Evolutionary conservation across 2,797 vertebrate genomes (phyloP).

Genomic region (Cryptoblepharus egeriae): DNA sequence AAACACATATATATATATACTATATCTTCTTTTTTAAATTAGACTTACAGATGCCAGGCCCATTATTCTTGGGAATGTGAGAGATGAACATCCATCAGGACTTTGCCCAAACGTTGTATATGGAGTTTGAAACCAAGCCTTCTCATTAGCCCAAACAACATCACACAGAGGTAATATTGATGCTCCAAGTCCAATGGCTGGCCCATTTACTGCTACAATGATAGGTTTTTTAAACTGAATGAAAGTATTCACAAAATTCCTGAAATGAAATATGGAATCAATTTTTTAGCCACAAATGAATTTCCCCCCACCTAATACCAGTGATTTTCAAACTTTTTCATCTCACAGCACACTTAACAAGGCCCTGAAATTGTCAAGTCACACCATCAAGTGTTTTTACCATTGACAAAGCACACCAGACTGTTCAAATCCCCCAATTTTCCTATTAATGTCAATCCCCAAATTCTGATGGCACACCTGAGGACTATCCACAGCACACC

Average conservation of each 20-base stretch:
- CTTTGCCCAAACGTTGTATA: conserved; percentile 95
- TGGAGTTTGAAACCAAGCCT: conserved; percentile 98
- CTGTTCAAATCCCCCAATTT: no score
- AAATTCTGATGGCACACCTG: no score
- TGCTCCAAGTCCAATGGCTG: conserved; percentile 93
- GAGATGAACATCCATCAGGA: conserved; percentile 93
- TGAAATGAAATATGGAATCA: conserved; percentile 74
- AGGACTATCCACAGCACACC: no score
- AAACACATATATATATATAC: conserved; percentile 15
- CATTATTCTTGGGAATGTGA: conserved; percentile 96
- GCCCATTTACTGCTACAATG: conserved; percentile 94
- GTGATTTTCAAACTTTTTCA: not conserved
- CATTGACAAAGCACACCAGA: no score
- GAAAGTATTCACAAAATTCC: conserved; percentile 97
- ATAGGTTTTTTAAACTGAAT: conserved; percentile 99
- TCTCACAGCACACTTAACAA: no score
- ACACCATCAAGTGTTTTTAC: no score
- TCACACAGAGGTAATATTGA: conserved; percentile 96
- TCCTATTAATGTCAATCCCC: no score
- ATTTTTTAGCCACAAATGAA: conserved; percentile 22
- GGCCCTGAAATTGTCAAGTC: no score
- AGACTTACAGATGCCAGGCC: conserved; percentile 95
- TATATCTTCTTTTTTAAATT: conserved; percentile 60
- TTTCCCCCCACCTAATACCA: not conserved
- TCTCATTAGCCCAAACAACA: conserved; percentile 98